Percentiles rank a stretch among this genome's conserved stretches.
Conservation (phyloP, 2,113 vertebrate genomes). For the Acanthochromis polyacanthus region DNA sequence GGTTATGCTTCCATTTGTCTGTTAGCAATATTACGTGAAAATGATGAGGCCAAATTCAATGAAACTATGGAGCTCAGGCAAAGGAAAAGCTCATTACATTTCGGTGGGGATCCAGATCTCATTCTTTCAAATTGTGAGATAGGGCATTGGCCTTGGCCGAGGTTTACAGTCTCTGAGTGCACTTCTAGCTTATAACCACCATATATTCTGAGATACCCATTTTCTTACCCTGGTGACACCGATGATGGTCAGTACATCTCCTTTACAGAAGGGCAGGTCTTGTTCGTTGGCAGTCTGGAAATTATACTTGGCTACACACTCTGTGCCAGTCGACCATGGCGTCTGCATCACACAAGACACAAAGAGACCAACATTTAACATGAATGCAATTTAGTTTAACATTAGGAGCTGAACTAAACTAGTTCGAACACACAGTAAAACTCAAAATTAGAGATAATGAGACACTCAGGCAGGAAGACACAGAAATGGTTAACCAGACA, state of each 20-base stretch:
- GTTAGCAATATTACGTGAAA: too few species aligned
- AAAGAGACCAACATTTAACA: constrained; percentile 2
- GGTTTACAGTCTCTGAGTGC: too few species aligned
- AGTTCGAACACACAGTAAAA: not conserved
- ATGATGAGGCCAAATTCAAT: too few species aligned
- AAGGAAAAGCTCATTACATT: too few species aligned
- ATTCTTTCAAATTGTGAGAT: too few species aligned
- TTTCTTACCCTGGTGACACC: constrained; percentile 93
- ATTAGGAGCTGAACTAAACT: not conserved
- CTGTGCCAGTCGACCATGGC: constrained; percentile 93
- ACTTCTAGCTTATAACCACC: not conserved
- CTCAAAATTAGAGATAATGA: not conserved
- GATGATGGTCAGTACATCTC: constrained; percentile 96
- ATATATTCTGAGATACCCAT: not conserved
- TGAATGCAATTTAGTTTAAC: not conserved
- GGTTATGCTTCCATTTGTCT: too few species aligned
- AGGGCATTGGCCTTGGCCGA: too few species aligned
- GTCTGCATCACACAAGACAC: constrained; percentile 59
- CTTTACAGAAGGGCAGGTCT: constrained; percentile 98
- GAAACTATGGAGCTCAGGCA: too few species aligned
- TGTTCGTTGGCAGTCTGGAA: constrained; percentile 95
- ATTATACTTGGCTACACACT: constrained; percentile 99
- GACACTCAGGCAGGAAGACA: too few species aligned
- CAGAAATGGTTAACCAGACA: not conserved
- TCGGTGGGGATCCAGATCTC: too few species aligned